Percentiles rank a stretch among this genome's conserved stretches.
Conservation (phyloP, 2,113 vertebrate species). For the Sitta europaea region DNA sequence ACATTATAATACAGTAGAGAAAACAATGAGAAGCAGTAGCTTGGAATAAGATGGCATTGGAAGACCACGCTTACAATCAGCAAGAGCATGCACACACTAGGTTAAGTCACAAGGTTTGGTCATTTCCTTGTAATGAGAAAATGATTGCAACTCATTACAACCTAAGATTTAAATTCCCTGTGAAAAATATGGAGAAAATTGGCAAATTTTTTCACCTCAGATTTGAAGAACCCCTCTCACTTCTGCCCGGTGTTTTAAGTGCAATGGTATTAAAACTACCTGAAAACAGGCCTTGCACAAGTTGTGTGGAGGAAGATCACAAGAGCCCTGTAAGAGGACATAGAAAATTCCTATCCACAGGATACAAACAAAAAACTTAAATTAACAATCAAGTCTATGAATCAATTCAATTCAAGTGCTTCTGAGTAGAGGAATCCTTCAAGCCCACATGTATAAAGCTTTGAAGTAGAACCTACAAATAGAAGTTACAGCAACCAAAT, state of each 20-base stretch:
- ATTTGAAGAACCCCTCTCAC: neutral
- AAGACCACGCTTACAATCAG: neutral
- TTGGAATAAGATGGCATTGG: neutral
- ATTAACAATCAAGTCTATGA: neutral
- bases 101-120: neutral
- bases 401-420: neutral
- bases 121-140: neutral
- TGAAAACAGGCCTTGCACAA: neutral
- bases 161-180: neutral
- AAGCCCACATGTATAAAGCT: neutral
- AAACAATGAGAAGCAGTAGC: neutral
- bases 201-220: neutral
- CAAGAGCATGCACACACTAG: neutral
- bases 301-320: rapidly evolving
- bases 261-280: neutral
- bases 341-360: neutral
- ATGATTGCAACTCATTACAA: neutral
- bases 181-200: neutral
- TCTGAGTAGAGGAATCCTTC: neutral
- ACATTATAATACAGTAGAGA: neutral
- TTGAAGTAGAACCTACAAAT: neutral
- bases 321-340: neutral
- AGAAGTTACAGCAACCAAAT: neutral
- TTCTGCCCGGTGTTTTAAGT: neutral
- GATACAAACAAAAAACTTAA: neutral